Base-by-base conservation (phyloP, 2,797 vertebrate genomes). In the Zenarchopterus dispar region DNA sequence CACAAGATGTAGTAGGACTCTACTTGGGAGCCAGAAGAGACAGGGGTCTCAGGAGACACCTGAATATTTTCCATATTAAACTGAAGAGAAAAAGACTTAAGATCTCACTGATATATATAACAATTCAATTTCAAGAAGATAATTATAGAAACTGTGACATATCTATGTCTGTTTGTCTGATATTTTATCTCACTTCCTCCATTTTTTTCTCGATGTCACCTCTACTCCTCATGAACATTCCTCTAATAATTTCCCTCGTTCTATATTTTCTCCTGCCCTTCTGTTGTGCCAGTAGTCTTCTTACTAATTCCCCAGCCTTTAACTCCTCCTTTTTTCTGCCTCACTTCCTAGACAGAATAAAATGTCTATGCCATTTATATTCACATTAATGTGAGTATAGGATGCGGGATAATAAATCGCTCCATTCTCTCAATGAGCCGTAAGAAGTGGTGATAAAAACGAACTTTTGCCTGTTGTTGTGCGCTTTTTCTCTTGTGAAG, bases 341-440 rank as follows among this genome's bases (percentile, higher is more conserved):
- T 88, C 75, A 82, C 84, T 87, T 90, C 80, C 81, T 80, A 48
- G 72, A 24, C 66, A 82, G 82, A 78, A 65, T 67, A 77, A 89
- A 88, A 88, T 91, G 85, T 91, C 89, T 89, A 64, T 77, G 89
- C 84, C 91, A 85, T 93, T 90, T 89, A 91, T 85, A 88, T 80
- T 92, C 91, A 62, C 87, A 92, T 93, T 94, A 92, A 92, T 89
- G 84, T 91, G 87, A 88, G 88, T 91, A 93, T 94, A 92, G 79
- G 74, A 86, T 78, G 85, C 87, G 89, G 82, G 91, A 88, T 78
- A 88, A 93, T 93, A 94, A 89, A 93, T 95, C 77, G 88, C 88
- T 85, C 81, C 78, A 90, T 90, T 84, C 77, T 88, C 77, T 85
- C 84, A 78, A 84, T 82, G 73, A 84, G 79, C 83, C 76, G 82